phyloP scores from a whole-genome alignment of 2,888 invertebrate genomes.

The Scaeva pyrastri region DNA sequence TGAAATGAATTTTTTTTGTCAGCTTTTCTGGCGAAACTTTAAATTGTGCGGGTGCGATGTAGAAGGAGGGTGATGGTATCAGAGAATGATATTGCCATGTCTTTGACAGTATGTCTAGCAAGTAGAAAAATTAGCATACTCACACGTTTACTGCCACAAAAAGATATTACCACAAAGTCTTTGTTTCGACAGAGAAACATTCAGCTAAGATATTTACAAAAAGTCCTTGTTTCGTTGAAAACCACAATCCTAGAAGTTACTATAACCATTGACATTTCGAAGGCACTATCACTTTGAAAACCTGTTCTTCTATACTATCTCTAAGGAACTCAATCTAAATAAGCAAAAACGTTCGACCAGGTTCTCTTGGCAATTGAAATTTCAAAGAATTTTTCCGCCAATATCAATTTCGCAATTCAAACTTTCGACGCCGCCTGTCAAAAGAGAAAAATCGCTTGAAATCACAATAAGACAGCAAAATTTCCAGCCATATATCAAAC shows the following conservation, averaged over 20 bases:
- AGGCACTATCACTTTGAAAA: no score
- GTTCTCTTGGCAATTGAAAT: no score
- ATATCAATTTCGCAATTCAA: conserved; percentile 12
- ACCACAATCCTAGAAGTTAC: no score
- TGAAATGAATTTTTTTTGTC: conserved; percentile 37
- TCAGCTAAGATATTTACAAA: no score
- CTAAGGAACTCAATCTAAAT: no score
- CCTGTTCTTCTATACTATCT: no score
- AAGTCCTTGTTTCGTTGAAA: no score
- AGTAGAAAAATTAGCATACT: no score
- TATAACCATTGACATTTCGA: no score
- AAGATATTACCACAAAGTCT: no score
- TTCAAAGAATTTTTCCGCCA: neutral
- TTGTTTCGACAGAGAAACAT: no score
- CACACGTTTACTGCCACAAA: no score
- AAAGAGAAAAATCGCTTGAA: neutral
- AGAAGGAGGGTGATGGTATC: neutral
- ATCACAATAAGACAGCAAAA: neutral
- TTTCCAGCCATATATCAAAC: neutral
- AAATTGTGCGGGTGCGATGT: conserved; percentile 10
- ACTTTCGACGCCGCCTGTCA: conserved; percentile 12
- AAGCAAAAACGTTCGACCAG: neutral
- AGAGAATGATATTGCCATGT: neutral
- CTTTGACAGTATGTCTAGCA: conserved; percentile 1
- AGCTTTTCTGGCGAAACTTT: conserved; percentile 9